Evolutionary conservation across 2,113 vertebrate species (phyloP).

Genomic region (Platysternon megacephalum): DNA sequence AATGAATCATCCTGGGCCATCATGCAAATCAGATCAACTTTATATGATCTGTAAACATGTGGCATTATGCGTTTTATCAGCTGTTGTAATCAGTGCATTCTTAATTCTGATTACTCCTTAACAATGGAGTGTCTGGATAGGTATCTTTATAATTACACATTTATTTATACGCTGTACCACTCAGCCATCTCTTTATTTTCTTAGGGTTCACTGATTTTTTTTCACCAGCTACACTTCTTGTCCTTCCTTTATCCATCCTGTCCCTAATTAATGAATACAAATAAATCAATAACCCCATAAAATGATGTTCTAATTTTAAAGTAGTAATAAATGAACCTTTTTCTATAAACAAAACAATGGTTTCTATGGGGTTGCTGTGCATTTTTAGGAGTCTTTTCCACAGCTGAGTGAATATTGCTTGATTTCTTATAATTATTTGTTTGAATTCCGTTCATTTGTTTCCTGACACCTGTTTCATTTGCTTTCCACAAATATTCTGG

Average conservation of each 20-base stretch:
- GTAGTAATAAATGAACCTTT: not conserved
- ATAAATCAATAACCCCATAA: not conserved
- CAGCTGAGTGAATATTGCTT: not conserved
- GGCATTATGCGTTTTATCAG: not conserved
- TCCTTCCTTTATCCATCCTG: not conserved
- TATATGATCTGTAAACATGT: fast-evolving
- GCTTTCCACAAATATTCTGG: not conserved
- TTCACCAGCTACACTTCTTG: fast-evolving
- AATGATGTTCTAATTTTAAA: not conserved
- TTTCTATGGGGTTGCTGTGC: not conserved
- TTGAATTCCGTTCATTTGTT: not conserved
- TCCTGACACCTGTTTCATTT: not conserved
- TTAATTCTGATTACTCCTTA: not conserved
- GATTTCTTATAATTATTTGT: not conserved
- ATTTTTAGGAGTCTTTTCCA: not conserved
- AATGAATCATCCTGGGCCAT: not conserved
- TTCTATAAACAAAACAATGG: not conserved
- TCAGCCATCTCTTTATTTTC: not conserved
- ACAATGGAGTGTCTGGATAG: not conserved
- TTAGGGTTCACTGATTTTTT: fast-evolving
- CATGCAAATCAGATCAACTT: not conserved
- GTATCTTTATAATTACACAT: not conserved
- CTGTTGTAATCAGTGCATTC: not conserved
- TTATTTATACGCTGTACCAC: not conserved
- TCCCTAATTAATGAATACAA: not conserved